Conservation (phyloP, 2,113 vertebrate species). For the Struthio camelus region DNA sequence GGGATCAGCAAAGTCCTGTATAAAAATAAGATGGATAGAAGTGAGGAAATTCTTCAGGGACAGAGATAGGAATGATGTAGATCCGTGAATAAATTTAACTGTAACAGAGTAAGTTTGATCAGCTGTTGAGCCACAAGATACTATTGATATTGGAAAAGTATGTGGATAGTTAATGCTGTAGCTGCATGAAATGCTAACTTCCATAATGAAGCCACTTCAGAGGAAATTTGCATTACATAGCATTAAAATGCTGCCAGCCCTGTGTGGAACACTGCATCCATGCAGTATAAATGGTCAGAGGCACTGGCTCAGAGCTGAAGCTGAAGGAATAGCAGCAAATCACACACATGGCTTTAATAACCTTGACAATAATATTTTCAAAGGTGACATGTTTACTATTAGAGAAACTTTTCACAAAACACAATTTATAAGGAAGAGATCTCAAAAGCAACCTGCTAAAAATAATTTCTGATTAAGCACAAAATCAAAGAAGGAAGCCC, state of each 20-base stretch:
- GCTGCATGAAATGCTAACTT: background rate
- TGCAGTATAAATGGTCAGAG: background rate
- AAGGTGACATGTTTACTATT: background rate
- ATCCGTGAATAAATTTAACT: background rate
- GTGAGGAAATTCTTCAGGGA: background rate
- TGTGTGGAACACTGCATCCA: background rate
- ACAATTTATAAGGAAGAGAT: background rate
- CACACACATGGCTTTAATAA: background rate
- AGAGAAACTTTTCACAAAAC: background rate
- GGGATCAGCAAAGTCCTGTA: background rate
- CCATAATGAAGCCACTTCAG: background rate
- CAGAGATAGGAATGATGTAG: background rate
- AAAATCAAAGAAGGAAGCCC: background rate
- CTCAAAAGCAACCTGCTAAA: background rate
- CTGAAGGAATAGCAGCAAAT: slow-evolving; percentile 1
- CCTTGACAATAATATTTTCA: background rate
- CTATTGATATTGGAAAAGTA: background rate
- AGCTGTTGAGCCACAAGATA: background rate
- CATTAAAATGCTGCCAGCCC: background rate
- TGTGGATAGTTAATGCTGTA: background rate
- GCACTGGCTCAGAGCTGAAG: background rate
- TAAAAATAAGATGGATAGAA: background rate
- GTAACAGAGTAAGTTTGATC: background rate
- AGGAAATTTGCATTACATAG: background rate
- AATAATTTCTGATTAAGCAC: background rate